Base-by-base conservation (phyloP, 2,888 invertebrate genomes). In the Caenorhabditis wallacei region DNA sequence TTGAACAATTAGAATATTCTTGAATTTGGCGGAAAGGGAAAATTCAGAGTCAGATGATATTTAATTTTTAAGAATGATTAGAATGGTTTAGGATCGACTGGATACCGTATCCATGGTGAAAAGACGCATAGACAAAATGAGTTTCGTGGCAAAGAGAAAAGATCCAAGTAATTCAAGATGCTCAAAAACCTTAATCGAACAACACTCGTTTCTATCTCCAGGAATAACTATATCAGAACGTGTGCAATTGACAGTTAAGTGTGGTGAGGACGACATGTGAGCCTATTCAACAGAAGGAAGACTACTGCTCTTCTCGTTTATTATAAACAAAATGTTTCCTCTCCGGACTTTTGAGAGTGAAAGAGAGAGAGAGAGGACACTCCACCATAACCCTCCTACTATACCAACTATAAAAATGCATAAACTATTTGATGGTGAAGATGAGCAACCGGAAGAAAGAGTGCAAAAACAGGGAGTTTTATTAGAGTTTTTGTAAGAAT, bases 261-360 rank as follows among this genome's bases (percentile, higher is more conserved):
- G 57, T 71, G 70, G 70, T 61, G 71, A 66, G 66, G 66, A 59
- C 57, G 71, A 71, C 53, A 59, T 76, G 76, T 69, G 76, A 69
- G 61, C 61, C 40, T 16, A n/a, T 43, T 26, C 40, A 30, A 10
- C 66, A 61, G 53, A 57, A 59, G 59, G 53, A 57, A 59, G 59
- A 37, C 53, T 51, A 56, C 56, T 46, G 26, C 43, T 20, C 20
- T 48, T 22, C 51, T 26, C 46, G 59, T 46, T 37, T 78, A 78
- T 78, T 78, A 78, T 78, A 78, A 78, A 78, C 78, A 78, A 78
- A 78, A 69, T 70, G 69, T 70, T 78, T 59, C 69, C 61, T 30
- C 35, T 24, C n/a, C n/a, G 30, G 71, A 71, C 57, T 51, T 51
- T 51, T 20, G 61, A 61, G 37, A 40, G 40, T 8, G 40, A 30